Evolutionary conservation across 2,888 invertebrate species (phyloP).

Genomic region (Chelonus formosanus): DNA sequence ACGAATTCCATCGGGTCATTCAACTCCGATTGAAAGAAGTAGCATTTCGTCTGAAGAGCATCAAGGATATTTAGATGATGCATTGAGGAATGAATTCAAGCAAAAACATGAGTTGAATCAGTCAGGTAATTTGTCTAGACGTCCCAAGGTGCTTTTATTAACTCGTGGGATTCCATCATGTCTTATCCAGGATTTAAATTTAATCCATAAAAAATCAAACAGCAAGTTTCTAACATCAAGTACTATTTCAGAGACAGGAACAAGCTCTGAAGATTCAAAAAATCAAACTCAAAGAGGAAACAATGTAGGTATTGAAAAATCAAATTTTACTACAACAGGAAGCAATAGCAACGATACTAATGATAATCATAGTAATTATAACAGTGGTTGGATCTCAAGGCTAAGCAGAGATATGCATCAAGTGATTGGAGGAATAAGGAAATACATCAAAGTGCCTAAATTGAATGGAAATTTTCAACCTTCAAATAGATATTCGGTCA

Average conservation of each 20-base stretch:
- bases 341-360: not conserved
- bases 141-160: too few species aligned
- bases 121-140: not conserved
- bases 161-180: too few species aligned
- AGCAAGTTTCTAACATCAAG: too few species aligned
- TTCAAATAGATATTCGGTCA: not conserved
- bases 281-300: too few species aligned
- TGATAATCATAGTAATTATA: not conserved
- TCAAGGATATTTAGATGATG: conserved; percentile 12
- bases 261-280: too few species aligned
- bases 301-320: too few species aligned
- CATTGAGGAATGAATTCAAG: not conserved
- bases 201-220: too few species aligned
- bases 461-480: not conserved
- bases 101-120: not conserved
- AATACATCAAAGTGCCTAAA: not conserved
- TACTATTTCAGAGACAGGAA: too few species aligned
- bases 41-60: not conserved
- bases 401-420: conserved; percentile 5
- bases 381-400: not conserved
- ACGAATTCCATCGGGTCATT: conserved; percentile 27
- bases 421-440: not conserved
- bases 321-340: too few species aligned
- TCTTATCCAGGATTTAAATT: too few species aligned
- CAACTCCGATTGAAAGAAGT: conserved; percentile 28